Conservation (phyloP, 2,113 vertebrate genomes). For the Motacilla tschutschensis region DNA sequence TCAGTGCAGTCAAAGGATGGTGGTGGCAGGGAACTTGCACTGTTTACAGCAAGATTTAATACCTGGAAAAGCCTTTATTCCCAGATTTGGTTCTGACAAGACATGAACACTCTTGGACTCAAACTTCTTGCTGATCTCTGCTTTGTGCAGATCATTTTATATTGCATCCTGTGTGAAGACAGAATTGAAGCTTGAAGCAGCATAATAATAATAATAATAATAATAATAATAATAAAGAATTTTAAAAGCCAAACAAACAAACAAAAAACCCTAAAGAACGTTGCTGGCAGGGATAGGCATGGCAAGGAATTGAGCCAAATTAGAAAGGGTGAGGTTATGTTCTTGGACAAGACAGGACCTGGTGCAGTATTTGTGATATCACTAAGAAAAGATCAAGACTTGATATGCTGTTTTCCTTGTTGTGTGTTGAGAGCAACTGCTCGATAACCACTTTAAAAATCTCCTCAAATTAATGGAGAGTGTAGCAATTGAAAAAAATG, state of each 20-base stretch:
- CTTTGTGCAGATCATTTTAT: not conserved
- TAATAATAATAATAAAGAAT: no score
- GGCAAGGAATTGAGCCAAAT: not conserved
- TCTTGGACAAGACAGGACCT: slow-evolving; percentile 32
- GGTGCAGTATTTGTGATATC: not conserved
- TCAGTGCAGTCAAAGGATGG: not conserved
- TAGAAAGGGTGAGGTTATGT: not conserved
- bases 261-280: not conserved
- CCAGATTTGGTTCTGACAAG: not conserved
- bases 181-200: not conserved
- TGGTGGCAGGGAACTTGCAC: not conserved
- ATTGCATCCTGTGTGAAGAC: not conserved
- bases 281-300: not conserved
- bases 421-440: not conserved
- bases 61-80: not conserved
- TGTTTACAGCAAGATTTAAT: not conserved
- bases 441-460: not conserved
- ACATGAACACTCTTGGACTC: not conserved
- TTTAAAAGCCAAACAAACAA: not conserved
- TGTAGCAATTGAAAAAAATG: not conserved
- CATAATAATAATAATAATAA: no score
- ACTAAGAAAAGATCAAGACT: not conserved
- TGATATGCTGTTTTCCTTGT: not conserved
- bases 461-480: not conserved
- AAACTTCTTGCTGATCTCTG: not conserved